Evolutionary conservation across 2,888 invertebrate species (phyloP), one percentile per base, ranked within the genome.

Genomic region (Xiphydria camelus): DNA sequence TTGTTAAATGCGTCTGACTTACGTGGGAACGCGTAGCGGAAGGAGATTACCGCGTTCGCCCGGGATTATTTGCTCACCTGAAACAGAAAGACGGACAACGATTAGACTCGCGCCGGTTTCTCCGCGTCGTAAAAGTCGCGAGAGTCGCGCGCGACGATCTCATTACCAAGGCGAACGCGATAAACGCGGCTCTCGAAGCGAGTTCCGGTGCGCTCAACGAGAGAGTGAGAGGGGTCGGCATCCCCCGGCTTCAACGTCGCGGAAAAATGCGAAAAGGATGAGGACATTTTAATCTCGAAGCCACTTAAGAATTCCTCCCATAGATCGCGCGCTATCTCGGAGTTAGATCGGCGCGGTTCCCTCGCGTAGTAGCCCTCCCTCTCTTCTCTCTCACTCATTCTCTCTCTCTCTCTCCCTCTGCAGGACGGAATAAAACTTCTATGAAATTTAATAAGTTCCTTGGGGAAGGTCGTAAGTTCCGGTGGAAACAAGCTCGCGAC

Each of bases 381-480:
- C n/a, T n/a, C n/a, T n/a, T n/a, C n/a, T n/a, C n/a, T n/a, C n/a
- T n/a, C n/a, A n/a, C n/a, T n/a, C n/a, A n/a, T n/a, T n/a, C n/a
- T n/a, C n/a, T n/a, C n/a, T n/a, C n/a, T n/a, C n/a, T n/a, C n/a
- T n/a, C n/a, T n/a, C n/a, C n/a, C n/a, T 40, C 12, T 31, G 29
- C 41, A 53, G 45, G 43, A 52, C 47, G 51, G 64, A 70, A 72
- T 71, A 68, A 70, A 73, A 72, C 68, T 72, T 70, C 57, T 66
- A 68, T 68, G 68, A 70, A 70, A 73, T 72, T 74, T 73, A 73
- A 73, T 72, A 73, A 74, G 68, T 73, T 71, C 62, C 64, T 55
- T 51, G 4, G 7, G 18, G 56, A 54, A 49, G 62, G 55, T 62
- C 65, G 55, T 67, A 68, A 70, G 66, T 68, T 68, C 49, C 41